phyloP scores from a whole-genome alignment of 2,113 vertebrate genomes.

The Cyprinus carpio region DNA sequence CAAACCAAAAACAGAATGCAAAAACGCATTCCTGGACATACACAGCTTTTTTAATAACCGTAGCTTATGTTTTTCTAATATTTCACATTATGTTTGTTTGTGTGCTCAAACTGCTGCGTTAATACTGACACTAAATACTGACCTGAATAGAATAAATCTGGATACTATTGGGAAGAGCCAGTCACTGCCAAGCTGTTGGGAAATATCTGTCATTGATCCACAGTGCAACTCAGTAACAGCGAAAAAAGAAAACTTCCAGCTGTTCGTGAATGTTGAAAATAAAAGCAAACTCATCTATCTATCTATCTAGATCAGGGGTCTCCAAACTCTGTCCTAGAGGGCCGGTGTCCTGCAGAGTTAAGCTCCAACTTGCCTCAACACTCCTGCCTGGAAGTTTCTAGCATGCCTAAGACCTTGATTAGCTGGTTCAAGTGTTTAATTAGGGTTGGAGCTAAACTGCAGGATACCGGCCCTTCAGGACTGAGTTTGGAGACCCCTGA shows the following conservation, averaged over 20 bases:
- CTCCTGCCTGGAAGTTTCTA: too few species aligned
- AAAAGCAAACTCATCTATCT: too few species aligned
- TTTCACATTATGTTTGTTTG: not conserved
- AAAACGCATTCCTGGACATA: not conserved
- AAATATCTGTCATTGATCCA: slow-evolving; percentile 37
- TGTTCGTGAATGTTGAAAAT: not conserved
- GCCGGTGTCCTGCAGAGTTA: too few species aligned
- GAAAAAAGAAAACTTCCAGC: not conserved
- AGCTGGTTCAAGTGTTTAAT: too few species aligned
- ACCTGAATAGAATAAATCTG: not conserved
- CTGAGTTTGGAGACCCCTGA: too few species aligned
- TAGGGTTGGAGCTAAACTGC: too few species aligned
- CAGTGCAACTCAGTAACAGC: not conserved
- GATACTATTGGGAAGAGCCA: not conserved
- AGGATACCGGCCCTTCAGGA: too few species aligned
- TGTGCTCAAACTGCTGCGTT: not conserved
- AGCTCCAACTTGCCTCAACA: too few species aligned
- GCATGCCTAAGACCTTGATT: too few species aligned
- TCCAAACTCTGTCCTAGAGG: too few species aligned
- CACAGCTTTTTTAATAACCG: too few species aligned
- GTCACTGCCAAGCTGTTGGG: slow-evolving; percentile 28
- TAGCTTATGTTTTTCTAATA: not conserved
- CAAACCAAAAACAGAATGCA: not conserved
- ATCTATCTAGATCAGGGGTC: too few species aligned
- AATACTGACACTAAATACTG: not conserved